Evolutionary conservation across 23 tunicate genomes (phyloP), one percentile per base, ranked within the genome.

Genomic region (Trididemnum clinides): DNA sequence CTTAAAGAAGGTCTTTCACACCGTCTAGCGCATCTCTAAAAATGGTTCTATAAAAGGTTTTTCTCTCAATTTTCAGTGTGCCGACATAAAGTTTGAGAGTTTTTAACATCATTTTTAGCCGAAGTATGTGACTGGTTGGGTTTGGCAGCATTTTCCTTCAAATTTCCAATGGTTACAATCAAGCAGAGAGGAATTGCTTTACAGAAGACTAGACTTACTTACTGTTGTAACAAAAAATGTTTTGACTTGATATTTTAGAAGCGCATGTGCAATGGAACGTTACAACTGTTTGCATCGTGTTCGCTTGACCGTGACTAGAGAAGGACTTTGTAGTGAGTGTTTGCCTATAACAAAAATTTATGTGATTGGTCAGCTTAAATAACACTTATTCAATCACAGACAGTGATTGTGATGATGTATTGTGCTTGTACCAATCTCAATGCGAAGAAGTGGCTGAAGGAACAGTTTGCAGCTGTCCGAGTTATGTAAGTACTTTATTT

Each of bases 381-480:
- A 7, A 7, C 12, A 15, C 54, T 44, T 15, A 44, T 7, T 7
- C 54, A 20, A 22, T 82, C 38, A 19, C 80, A 84, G 95, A 58
- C 57, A 84, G 92, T 32, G 80, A 77, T 63, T 89, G 95, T 77
- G 95, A 89, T 50, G 95, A 77, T 10, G 81, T 89, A 20, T 65
- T 49, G 7, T 89, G 95, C 51, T 44, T 71, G 33, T 34, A 64
- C 44, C 88, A 88, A 10, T 76, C 80, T 23, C 95, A 89, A 54
- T 89, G 95, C 34, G 95, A 89, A 51, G 89, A 72, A 50, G 50
- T 39, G 19, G 57, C 84, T 12, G 63, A 59, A 21, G 88, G 88
- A 33, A 63, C 79, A 21, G 86, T 71, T 27, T 89, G 95, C 70
- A 73, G 69, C 50, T 89, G 95, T 66, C 95, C 95, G 1, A 64